Conservation (phyloP, 2,797 vertebrate species). For the Notolabrus celidotus region DNA sequence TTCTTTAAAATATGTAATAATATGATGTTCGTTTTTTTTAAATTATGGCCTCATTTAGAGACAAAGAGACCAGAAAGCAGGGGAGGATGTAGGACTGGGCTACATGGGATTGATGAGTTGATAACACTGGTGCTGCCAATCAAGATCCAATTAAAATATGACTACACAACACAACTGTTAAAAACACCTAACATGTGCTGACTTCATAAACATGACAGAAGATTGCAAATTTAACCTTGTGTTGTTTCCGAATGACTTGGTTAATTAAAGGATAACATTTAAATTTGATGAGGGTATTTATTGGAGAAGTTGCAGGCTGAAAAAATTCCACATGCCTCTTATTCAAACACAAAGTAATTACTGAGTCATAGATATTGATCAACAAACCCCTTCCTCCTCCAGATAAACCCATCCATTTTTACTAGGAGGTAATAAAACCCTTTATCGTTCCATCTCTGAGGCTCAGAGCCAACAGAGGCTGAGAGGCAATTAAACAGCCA, state of each 20-base stretch:
- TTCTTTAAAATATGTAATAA: no score
- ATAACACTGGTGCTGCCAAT: no score
- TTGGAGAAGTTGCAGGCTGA: neutral
- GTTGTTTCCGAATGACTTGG: neutral
- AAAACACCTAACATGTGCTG: no score
- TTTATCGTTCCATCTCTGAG: conserved; percentile 40
- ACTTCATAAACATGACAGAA: neutral
- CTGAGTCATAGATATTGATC: conserved; percentile 49
- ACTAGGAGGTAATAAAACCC: conserved; percentile 40
- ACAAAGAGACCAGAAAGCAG: no score
- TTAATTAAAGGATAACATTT: neutral
- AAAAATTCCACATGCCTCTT: conserved; percentile 4
- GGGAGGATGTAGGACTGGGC: no score
- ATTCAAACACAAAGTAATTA: conserved; percentile 38
- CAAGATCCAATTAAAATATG: no score
- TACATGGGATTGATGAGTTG: no score
- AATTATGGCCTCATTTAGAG: no score
- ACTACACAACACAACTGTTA: no score
- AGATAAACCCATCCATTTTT: conserved; percentile 36
- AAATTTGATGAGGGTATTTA: neutral
- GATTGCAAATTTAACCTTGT: neutral
- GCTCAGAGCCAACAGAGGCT: conserved; percentile 23
- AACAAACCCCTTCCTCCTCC: conserved; percentile 27
- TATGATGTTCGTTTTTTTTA: no score
- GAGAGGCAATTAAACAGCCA: conserved; percentile 28